Conservation (phyloP, 1,140 invertebrate species). For the Drosophila insularis region DNA sequence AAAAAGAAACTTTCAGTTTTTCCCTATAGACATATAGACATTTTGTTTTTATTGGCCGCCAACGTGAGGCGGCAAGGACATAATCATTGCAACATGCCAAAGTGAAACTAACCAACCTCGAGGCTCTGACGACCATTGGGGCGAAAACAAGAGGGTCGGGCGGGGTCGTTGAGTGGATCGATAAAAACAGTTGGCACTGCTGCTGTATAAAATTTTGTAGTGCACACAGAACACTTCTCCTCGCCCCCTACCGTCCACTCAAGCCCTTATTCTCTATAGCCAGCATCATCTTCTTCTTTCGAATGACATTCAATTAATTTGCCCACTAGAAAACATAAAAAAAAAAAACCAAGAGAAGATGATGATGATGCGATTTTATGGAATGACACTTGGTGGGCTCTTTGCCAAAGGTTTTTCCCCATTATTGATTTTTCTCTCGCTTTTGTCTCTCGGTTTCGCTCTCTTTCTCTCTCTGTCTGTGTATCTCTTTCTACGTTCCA, state of each 20-base stretch:
- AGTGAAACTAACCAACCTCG: slow-evolving; percentile 15
- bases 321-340: slow-evolving; percentile 14
- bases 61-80: slow-evolving; percentile 18
- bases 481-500: not conserved
- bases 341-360: not conserved
- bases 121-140: not conserved
- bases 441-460: slow-evolving; percentile 14
- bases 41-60: slow-evolving; percentile 1
- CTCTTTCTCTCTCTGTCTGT: not conserved
- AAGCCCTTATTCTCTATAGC: slow-evolving; percentile 5
- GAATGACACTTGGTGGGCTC: slow-evolving; percentile 38
- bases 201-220: not conserved
- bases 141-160: not conserved
- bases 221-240: slow-evolving; percentile 14
- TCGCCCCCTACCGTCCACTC: slow-evolving; percentile 23
- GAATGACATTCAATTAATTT: slow-evolving; percentile 70
- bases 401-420: slow-evolving; percentile 37
- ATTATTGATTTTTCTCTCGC: slow-evolving; percentile 67
- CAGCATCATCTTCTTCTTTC: slow-evolving; percentile 21
- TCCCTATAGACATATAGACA: not conserved
- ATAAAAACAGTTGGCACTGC: slow-evolving; percentile 17
- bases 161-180: slow-evolving; percentile 19
- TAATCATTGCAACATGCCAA: slow-evolving; percentile 6
- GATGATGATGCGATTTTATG: slow-evolving; percentile 53
- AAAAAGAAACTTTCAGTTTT: slow-evolving; percentile 1